phyloP scores from a whole-genome alignment of 2,113 vertebrate genomes.

The Boulengeromyrus knoepffleri region DNA sequence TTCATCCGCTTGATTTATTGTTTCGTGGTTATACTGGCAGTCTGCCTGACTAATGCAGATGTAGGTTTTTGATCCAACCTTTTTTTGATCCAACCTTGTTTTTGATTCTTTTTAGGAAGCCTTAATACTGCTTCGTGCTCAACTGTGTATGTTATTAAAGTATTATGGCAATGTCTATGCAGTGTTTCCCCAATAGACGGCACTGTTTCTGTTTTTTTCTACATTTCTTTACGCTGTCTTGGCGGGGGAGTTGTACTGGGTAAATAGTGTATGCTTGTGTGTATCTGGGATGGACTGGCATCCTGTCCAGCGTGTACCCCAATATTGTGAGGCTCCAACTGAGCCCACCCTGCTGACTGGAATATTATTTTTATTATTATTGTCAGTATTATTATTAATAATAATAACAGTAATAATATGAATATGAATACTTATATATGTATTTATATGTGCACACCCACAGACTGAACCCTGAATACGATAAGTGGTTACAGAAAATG shows the following conservation, averaged over 20 bases:
- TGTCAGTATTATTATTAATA: too few relatives aligned
- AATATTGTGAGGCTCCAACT: background rate
- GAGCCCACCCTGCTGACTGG: background rate
- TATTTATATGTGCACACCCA: too few relatives aligned
- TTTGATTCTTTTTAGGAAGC: background rate
- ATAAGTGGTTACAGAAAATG: background rate
- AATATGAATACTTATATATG: too few relatives aligned
- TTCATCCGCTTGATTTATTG: background rate
- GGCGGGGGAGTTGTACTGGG: background rate
- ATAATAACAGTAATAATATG: too few relatives aligned
- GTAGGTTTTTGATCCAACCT: background rate
- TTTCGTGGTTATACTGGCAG: background rate
- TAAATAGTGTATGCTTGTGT: background rate
- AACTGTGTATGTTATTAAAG: background rate
- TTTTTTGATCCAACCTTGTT: background rate
- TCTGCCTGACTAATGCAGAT: background rate
- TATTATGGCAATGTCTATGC: background rate
- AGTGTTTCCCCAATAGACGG: background rate
- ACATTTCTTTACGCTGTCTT: background rate
- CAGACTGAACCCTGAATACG: background rate
- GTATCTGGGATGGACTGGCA: background rate
- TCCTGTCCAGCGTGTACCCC: background rate
- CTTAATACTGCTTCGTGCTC: background rate
- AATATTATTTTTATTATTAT: background rate
- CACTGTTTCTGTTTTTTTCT: background rate